Percentiles rank a stretch among this genome's conserved stretches.
Conservation (phyloP, 2,797 vertebrate species). For the Balearica regulorum region DNA sequence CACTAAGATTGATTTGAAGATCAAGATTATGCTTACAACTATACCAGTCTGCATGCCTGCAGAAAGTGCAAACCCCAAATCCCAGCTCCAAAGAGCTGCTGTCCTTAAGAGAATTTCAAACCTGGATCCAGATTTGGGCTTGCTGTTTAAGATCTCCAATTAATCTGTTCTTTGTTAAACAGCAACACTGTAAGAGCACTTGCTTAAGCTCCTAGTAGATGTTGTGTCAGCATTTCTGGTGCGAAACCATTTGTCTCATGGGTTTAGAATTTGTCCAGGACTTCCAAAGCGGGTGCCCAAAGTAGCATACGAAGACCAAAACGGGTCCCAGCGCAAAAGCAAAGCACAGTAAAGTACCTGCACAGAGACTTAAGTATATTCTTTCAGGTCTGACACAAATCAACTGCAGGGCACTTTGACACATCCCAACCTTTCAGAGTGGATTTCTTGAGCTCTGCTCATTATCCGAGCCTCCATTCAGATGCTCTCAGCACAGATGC, state of each 20-base stretch:
- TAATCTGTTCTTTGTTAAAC: neutral
- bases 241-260: neutral
- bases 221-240: neutral
- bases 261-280: neutral
- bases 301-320: neutral
- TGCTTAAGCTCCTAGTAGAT: neutral
- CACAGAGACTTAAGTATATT: neutral
- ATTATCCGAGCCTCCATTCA: constrained; percentile 68
- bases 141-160: neutral
- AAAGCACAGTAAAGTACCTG: neutral
- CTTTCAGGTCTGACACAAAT: constrained; percentile 43
- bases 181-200: neutral
- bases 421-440: constrained; percentile 54
- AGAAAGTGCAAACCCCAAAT: neutral
- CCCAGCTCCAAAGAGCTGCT: neutral
- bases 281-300: neutral
- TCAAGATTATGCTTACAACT: neutral
- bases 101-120: neutral
- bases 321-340: neutral
- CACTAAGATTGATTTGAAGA: neutral
- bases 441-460: constrained; percentile 59
- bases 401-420: constrained; percentile 50
- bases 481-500: constrained; percentile 71
- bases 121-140: neutral
- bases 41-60: accelerated